These are phyloP conservation scores for Chamaedrilus cognettii DNA, from an alignment of 2,888 invertebrate genomes.

Conservation along the genomic window DNA sequence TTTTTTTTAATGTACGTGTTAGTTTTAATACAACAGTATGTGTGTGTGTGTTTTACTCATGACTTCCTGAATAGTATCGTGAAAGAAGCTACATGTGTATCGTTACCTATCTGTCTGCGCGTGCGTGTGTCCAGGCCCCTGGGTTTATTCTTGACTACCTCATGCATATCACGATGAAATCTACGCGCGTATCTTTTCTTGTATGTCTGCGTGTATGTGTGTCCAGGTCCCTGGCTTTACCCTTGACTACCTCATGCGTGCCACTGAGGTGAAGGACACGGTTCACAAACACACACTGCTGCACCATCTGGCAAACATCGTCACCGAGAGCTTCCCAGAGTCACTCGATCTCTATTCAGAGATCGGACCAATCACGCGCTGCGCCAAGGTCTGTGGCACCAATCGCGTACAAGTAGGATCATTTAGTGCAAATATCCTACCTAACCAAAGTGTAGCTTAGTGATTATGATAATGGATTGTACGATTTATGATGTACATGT, in stretches of 20 bases:
- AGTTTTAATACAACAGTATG: too few relatives aligned
- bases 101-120: neutral
- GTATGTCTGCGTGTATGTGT: too few relatives aligned
- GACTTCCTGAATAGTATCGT: too few relatives aligned
- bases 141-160: too few relatives aligned
- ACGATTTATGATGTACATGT: neutral
- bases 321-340: constrained; percentile 94
- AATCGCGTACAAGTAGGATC: too few relatives aligned
- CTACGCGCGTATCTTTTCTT: too few relatives aligned
- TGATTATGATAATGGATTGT: neutral
- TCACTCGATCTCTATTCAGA: constrained; percentile 96
- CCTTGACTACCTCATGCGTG: constrained; percentile 93
- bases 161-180: too few relatives aligned
- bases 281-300: constrained; percentile 98
- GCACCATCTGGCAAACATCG: constrained; percentile 96
- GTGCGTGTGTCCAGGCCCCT: neutral
- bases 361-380: constrained; percentile 62
- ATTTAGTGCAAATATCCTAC: neutral
- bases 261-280: constrained; percentile 97
- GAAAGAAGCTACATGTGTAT: too few relatives aligned
- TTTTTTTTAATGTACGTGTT: too few relatives aligned
- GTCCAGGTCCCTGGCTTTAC: constrained; percentile 85
- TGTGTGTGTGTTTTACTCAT: too few relatives aligned
- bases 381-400: constrained; percentile 67
- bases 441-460: neutral